A percentile compares a stretch with the other conserved stretches of the same genome.
These are phyloP conservation scores for Pocota personata DNA, from an alignment of 2,888 invertebrate species.

Conservation along the genomic window DNA sequence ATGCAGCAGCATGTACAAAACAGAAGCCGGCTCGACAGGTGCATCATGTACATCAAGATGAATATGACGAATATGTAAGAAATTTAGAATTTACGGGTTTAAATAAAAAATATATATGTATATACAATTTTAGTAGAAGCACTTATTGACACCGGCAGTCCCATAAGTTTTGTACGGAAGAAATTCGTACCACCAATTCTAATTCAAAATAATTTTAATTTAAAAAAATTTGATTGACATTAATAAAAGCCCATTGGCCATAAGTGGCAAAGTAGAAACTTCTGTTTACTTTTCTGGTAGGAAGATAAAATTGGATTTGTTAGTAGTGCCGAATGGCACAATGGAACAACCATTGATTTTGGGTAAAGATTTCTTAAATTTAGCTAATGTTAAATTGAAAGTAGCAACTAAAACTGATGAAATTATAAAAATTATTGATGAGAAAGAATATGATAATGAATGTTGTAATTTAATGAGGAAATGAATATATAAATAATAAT, in stretches of 20 bases:
- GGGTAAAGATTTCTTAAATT: too few species aligned
- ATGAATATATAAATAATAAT: too few species aligned
- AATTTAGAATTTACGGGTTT: not conserved
- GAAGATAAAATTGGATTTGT: not conserved
- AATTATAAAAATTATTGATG: too few species aligned
- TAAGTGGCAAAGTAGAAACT: not conserved
- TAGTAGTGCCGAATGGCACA: constrained; percentile 5
- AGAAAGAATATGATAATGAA: too few species aligned
- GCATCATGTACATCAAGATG: not conserved
- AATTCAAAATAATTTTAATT: not conserved
- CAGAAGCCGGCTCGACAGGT: not conserved
- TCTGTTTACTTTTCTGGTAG: not conserved
- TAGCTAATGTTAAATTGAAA: too few species aligned
- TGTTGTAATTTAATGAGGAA: too few species aligned
- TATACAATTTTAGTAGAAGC: not conserved
- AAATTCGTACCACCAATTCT: not conserved
- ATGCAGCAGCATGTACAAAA: too few species aligned
- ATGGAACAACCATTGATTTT: not conserved
- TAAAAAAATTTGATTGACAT: not conserved
- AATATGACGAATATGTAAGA: constrained; percentile 1
- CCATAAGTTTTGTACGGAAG: not conserved
- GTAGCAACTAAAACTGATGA: too few species aligned
- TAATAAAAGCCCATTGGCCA: constrained; percentile 11
- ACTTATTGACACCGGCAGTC: constrained; percentile 16
- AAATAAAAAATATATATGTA: not conserved